These are phyloP conservation scores for Achlya flavicornis DNA, from an alignment of 2,888 invertebrate genomes.

Conservation along the genomic window DNA sequence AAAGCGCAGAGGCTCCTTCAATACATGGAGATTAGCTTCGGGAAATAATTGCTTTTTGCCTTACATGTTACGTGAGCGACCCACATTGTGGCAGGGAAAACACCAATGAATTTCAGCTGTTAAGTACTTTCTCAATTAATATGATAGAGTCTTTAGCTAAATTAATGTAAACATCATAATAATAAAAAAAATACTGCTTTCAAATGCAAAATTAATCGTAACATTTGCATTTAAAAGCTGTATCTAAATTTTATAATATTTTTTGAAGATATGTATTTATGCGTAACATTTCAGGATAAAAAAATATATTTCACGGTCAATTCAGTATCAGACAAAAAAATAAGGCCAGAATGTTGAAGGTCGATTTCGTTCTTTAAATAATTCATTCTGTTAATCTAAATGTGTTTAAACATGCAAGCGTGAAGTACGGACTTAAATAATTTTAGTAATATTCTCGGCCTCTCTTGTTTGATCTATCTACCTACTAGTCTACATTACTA, in stretches of 20 bases:
- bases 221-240: too few relatives aligned
- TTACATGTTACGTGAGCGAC: slow-evolving; percentile 43
- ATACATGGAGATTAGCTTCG: slow-evolving; percentile 40
- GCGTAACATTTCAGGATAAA: slow-evolving; percentile 5
- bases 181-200: too few relatives aligned
- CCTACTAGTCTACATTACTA: background rate
- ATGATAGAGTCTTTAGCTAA: background rate
- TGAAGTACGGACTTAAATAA: slow-evolving; percentile 11
- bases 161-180: background rate
- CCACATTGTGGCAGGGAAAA: slow-evolving; percentile 30
- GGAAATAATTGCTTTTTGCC: slow-evolving; percentile 42
- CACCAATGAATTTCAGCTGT: background rate
- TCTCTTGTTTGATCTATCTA: background rate
- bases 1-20: slow-evolving; percentile 24
- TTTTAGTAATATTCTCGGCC: background rate
- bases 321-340: slow-evolving; percentile 23
- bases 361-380: slow-evolving; percentile 33
- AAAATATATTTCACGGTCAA: slow-evolving; percentile 16
- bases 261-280: too few relatives aligned
- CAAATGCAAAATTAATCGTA: too few relatives aligned
- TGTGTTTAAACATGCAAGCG: slow-evolving; percentile 34
- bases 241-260: too few relatives aligned
- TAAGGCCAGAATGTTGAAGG: slow-evolving; percentile 37
- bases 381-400: slow-evolving; percentile 28
- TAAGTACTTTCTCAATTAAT: background rate